Evolutionary conservation across 2,113 vertebrate species (phyloP).

Genomic region (Tyrannus savana): DNA sequence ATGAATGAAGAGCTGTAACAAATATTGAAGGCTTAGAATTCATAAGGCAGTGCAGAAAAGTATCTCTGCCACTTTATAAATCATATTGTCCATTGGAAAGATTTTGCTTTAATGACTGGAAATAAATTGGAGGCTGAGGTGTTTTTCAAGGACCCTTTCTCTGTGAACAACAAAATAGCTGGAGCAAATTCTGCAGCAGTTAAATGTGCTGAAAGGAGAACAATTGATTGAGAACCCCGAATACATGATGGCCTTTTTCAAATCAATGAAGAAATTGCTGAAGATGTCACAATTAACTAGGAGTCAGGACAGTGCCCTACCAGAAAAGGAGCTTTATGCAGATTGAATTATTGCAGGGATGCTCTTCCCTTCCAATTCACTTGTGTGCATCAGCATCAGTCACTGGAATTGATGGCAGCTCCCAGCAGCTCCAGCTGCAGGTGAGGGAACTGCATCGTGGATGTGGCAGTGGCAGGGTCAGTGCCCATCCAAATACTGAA

Average conservation of each 20-base stretch:
- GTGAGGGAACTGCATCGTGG: background rate
- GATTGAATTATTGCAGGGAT: background rate
- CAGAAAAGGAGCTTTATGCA: background rate
- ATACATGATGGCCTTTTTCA: background rate
- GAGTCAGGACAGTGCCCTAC: background rate
- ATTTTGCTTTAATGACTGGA: slow-evolving; percentile 42
- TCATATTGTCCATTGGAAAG: background rate
- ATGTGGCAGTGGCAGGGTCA: background rate
- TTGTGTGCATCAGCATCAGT: fast-evolving
- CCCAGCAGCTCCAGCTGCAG: background rate
- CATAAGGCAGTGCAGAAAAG: background rate
- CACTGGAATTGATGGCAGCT: background rate
- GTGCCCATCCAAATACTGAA: background rate
- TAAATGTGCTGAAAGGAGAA: background rate
- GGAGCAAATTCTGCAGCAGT: background rate
- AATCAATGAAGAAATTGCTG: background rate
- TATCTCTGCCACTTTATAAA: slow-evolving; percentile 12
- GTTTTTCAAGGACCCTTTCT: background rate
- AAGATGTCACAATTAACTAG: background rate
- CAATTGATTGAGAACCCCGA: slow-evolving; percentile 1
- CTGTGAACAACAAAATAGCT: background rate
- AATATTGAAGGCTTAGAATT: slow-evolving; percentile 49
- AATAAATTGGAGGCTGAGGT: slow-evolving; percentile 22
- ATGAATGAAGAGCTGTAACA: slow-evolving; percentile 12
- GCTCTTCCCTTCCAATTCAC: background rate